These are phyloP conservation scores for Palythoa grandiflora DNA, from an alignment of 92 coral and sea anemone species.

Conservation along the genomic window DNA sequence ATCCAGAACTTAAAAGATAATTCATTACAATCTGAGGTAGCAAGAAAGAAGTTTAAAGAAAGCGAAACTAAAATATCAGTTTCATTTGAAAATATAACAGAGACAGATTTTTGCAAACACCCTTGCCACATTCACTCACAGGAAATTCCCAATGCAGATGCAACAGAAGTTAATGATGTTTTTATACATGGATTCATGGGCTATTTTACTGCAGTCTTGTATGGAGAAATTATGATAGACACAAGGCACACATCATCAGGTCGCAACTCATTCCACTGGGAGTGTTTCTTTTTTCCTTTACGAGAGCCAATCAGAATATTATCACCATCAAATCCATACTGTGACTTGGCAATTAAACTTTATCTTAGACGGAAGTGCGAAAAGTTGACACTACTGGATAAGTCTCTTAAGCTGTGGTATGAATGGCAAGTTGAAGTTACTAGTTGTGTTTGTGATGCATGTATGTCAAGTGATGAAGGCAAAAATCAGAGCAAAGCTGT, in stretches of 20 bases:
- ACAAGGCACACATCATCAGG: slow-evolving; percentile 51
- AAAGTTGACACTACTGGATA: neutral
- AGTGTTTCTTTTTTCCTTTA: slow-evolving; percentile 66
- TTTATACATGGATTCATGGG: slow-evolving; percentile 62
- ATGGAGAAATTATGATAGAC: slow-evolving; percentile 63
- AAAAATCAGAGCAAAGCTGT: neutral
- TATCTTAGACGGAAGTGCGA: slow-evolving; percentile 29
- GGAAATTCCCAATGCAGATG: neutral
- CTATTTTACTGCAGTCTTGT: slow-evolving; percentile 57
- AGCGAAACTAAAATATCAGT: neutral
- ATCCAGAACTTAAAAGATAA: neutral
- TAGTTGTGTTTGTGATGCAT: slow-evolving; percentile 2
- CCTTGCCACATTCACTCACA: neutral
- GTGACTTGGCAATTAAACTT: neutral
- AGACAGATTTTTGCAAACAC: slow-evolving; percentile 4
- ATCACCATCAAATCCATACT: neutral
- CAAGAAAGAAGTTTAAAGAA: too few species aligned
- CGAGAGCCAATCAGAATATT: slow-evolving; percentile 29
- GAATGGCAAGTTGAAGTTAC: slow-evolving; percentile 28
- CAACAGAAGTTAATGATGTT: neutral
- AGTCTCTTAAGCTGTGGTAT: slow-evolving; percentile 19
- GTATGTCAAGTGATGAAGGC: neutral
- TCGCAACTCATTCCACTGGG: slow-evolving; percentile 66
- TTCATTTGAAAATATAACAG: neutral
- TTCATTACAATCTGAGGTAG: neutral